Evolutionary conservation across 2,888 invertebrate genomes (phyloP).

Genomic region (Synanthedon tipuliformis): DNA sequence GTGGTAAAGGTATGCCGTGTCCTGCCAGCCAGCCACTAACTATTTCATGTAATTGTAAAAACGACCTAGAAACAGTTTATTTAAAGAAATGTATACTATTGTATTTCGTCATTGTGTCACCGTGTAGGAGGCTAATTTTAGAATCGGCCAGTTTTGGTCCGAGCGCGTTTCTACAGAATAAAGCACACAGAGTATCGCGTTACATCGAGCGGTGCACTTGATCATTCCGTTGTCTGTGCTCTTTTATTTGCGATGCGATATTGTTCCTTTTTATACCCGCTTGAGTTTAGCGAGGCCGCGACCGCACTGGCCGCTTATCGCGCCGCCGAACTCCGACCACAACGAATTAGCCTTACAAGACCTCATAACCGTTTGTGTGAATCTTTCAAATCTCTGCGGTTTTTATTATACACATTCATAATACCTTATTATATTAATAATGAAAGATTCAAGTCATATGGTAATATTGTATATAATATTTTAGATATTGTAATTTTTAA

Average conservation of each 20-base stretch:
- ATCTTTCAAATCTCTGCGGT: constrained; percentile 26
- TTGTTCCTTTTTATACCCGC: constrained; percentile 34
- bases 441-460: too few relatives aligned
- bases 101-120: constrained; percentile 20
- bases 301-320: constrained; percentile 49
- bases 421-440: too few relatives aligned
- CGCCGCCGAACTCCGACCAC: constrained; percentile 30
- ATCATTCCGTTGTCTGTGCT: constrained; percentile 55
- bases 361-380: constrained; percentile 19
- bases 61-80: constrained; percentile 6
- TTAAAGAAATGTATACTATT: constrained; percentile 14
- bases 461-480: too few relatives aligned
- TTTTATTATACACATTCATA: too few relatives aligned
- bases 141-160: constrained; percentile 21
- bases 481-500: too few relatives aligned
- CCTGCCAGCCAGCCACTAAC: too few relatives aligned
- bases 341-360: constrained; percentile 24
- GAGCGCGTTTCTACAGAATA: constrained; percentile 25
- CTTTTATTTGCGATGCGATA: constrained; percentile 48
- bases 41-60: too few relatives aligned
- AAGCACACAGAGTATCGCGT: constrained; percentile 54
- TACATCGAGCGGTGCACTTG: constrained; percentile 61
- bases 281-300: constrained; percentile 38
- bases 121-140: constrained; percentile 42
- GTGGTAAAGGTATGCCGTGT: too few relatives aligned